Evolutionary conservation across 1,140 invertebrate genomes (phyloP), one percentile per base, ranked within the genome.

Genomic region (Rhopalosiphum maidis): DNA sequence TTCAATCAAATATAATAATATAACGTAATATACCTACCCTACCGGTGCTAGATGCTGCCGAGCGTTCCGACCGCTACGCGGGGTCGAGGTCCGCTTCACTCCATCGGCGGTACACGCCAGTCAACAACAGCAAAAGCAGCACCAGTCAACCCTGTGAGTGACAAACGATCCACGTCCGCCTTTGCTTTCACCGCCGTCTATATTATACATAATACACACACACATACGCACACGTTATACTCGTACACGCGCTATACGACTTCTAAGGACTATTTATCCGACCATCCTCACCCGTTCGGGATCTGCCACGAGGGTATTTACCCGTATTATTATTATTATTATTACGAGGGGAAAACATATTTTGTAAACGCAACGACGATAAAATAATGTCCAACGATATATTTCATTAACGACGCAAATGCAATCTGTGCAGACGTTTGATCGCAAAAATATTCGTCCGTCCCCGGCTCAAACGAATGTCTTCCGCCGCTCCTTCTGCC

Each of bases 321-420:
- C 30, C 7, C 22, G 23, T 86, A 46, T 86, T 48, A 86, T 86
- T 77, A 68, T 68, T 85, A 86, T 86, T 85, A 86, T 86, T 85
- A 85, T 68, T 85, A 25, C 35, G 21, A 21, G 37, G 82, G 22
- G 83, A 86, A 82, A 37, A 86, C 41, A 86, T 23, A 86, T 86
- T 46, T 43, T n/a, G 83, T 15, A 46, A 35, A 37, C 77, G 35
- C 18, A 37, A 22, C 35, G 77, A n/a, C 83, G 11, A 86, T 48
- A 48, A 48, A 87, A 87, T 48, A 87, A 87, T 87, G 86, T 51
- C 30, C 30, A 21, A 35, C 46, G 46, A 87, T 87, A 46, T 87
- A 46, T 87, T 87, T 87, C 86, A 35, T 51, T 46, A 46, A 68
- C 60, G 60, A n/a, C 60, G 60, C 30, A n/a, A 68, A 68, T 68